Evolutionary conservation across 2,113 vertebrate species (phyloP).

Genomic region (Rostratula benghalensis): DNA sequence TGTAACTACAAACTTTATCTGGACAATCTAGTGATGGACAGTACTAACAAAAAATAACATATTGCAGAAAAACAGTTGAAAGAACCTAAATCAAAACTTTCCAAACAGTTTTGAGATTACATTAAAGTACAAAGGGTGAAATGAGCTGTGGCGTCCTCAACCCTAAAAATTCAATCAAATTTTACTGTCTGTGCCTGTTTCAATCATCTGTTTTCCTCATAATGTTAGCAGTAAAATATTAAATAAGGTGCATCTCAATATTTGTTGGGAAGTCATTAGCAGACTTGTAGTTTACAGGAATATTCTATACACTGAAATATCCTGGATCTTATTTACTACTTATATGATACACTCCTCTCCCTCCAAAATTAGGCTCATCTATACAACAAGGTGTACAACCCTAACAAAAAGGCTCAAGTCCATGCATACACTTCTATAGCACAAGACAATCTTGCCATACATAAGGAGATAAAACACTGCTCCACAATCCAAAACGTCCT

Average conservation of each 20-base stretch:
- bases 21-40: not conserved
- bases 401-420: not conserved
- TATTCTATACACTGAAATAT: not conserved
- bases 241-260: not conserved
- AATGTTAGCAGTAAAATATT: not conserved
- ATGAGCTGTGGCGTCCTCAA: not conserved
- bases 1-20: not conserved
- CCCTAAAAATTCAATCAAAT: not conserved
- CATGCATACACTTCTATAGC: not conserved
- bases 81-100: not conserved
- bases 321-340: not conserved
- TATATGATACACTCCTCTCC: not conserved
- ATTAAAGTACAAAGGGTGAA: not conserved
- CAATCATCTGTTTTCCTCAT: not conserved
- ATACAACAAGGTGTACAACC: not conserved
- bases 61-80: not conserved
- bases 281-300: not conserved
- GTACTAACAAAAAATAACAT: not conserved
- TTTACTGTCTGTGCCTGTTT: not conserved
- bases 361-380: not conserved
- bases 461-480: not conserved
- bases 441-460: not conserved
- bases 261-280: not conserved
- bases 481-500: not conserved
- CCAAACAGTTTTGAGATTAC: not conserved